These are phyloP conservation scores for Pica pica DNA, from an alignment of 2,113 vertebrate species.

Conservation along the genomic window DNA sequence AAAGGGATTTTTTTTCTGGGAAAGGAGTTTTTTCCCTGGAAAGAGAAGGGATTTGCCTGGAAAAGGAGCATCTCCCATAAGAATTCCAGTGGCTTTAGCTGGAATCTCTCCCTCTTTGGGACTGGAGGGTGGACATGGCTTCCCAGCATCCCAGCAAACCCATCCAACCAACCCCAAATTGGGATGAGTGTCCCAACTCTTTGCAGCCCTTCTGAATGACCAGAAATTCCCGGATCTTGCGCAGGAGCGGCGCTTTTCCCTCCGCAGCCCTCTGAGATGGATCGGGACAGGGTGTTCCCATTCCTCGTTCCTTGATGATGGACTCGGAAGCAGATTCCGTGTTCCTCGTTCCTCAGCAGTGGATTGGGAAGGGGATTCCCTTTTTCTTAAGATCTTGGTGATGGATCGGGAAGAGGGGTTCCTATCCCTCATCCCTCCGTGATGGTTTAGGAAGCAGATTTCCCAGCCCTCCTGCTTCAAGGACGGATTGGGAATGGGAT, in stretches of 20 bases:
- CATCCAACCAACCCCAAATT: neutral
- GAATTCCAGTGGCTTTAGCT: neutral
- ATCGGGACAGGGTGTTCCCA: neutral
- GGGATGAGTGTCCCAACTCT: neutral
- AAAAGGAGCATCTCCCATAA: neutral
- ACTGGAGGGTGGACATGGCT: neutral
- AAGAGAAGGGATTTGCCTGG: neutral
- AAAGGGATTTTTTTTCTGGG: neutral
- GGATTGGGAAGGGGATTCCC: too few species aligned
- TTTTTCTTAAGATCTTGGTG: too few species aligned
- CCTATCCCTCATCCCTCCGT: neutral
- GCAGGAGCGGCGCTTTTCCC: accelerated
- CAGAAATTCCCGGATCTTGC: neutral
- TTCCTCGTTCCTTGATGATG: accelerated
- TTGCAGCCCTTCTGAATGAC: neutral
- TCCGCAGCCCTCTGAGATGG: neutral
- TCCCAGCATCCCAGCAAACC: neutral
- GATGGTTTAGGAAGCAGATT: neutral
- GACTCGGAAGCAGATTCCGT: accelerated
- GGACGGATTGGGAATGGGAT: neutral
- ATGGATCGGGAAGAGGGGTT: accelerated
- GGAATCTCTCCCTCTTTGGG: neutral
- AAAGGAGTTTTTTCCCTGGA: neutral
- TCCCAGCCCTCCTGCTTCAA: accelerated
- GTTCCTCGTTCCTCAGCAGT: neutral